These are phyloP conservation scores for Styela clava DNA, from an alignment of 23 tunicate species.

Conservation along the genomic window DNA sequence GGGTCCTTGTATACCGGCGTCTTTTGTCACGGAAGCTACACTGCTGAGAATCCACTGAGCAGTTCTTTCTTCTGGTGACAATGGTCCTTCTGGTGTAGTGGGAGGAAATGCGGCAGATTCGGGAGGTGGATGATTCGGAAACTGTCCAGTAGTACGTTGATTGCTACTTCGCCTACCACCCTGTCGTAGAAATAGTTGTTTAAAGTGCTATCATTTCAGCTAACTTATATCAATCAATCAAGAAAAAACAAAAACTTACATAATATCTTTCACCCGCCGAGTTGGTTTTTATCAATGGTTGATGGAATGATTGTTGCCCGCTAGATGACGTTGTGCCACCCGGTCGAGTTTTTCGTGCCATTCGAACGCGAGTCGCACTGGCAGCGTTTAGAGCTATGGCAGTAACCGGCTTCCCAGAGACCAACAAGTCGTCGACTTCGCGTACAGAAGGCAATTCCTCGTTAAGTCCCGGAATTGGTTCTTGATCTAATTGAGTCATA, in stretches of 20 bases:
- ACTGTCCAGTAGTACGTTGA: constrained; percentile 7
- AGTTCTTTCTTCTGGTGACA: constrained; percentile 92
- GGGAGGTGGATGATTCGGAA: neutral
- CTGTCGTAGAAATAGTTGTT: neutral
- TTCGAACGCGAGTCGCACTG: constrained; percentile 45
- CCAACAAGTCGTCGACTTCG: neutral
- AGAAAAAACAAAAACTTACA: constrained; percentile 9
- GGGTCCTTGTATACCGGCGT: neutral
- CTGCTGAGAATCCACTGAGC: constrained; percentile 84
- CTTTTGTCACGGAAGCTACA: constrained; percentile 38
- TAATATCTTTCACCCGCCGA: neutral
- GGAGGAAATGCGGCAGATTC: constrained; percentile 40
- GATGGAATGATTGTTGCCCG: neutral
- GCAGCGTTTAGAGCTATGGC: constrained; percentile 4
- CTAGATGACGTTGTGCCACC: neutral
- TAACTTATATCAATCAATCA: neutral
- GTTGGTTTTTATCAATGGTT: neutral
- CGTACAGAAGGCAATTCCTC: constrained; percentile 11
- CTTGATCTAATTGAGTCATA: constrained; percentile 38
- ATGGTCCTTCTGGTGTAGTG: constrained; percentile 60
- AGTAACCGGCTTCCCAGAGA: constrained; percentile 13
- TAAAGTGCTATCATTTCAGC: neutral
- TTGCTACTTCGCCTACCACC: neutral
- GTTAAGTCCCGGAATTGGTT: constrained; percentile 43
- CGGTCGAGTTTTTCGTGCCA: neutral